Evolutionary conservation across 2,113 vertebrate genomes (phyloP), one percentile per base, ranked within the genome.

Genomic region (Ursus arctos): DNA sequence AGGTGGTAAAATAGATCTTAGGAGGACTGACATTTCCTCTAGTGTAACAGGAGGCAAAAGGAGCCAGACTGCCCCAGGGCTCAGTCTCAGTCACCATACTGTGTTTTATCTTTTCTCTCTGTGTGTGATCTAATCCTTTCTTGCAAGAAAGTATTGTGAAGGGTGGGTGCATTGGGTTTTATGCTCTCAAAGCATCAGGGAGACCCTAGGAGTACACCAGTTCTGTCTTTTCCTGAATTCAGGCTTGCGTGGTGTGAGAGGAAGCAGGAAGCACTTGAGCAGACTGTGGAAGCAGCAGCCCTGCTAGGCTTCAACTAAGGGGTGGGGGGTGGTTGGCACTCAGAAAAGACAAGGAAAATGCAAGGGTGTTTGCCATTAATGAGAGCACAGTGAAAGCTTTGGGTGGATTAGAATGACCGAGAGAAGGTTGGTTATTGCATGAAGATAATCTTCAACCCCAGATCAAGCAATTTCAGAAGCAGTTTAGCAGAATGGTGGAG

Each of bases 371-470:
- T n/a, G 21, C 11, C 36, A 10, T 49, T 79, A 10, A 53, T 84
- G 18, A 47, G 55, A 53, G 16, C 12, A 53, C 59, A 79, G 0
- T 14, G 28, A 49, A 49, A 65, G 19, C 12, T 36, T 77, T 89
- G 49, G 21, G 40, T 90, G 9, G 36, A 31, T 83, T 26, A 5
- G 36, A 10, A 47, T 26, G 11, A 77, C 21, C 19, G 13, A 61
- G 59, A 83, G 61, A 63, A 51, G 2, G 3, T 28, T 77, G 86
- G 5, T 61, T 69, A 72, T 26, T 61, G 24, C 28, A 83, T 40
- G 92, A 95, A 94, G 51, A 82, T 69, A 33, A 81, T 95, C 71
- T 88, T 87, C 65, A 88, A 19, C 9, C 53, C 69, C 67, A 83
- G 74, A 51, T 87, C 47, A 91, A 88, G 19, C 21, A 47, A n/a